Evolutionary conservation across 2,888 invertebrate genomes (phyloP).

Genomic region (Ornithoptera priamus): DNA sequence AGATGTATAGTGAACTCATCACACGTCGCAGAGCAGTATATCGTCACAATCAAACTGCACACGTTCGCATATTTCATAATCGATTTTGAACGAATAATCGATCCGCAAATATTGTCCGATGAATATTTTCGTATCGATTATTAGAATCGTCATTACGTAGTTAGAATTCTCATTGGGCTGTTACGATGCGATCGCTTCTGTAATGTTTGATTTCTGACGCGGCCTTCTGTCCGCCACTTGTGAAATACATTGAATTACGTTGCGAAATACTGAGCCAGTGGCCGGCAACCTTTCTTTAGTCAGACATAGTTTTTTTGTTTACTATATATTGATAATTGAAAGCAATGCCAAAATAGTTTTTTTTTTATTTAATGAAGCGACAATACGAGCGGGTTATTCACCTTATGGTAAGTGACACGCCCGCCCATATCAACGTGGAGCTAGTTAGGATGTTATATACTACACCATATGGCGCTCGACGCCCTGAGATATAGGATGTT

Average conservation of each 20-base stretch:
- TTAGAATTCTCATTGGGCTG: slow-evolving; percentile 3
- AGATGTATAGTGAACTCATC: not conserved
- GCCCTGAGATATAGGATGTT: no score
- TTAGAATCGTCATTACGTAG: slow-evolving; percentile 3
- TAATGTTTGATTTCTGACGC: not conserved
- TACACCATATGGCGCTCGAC: no score
- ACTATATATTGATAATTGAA: no score
- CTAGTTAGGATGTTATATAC: no score
- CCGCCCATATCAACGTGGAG: no score
- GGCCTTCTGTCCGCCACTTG: slow-evolving; percentile 9
- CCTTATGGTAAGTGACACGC: no score
- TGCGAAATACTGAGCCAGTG: not conserved
- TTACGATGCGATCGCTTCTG: slow-evolving; percentile 7
- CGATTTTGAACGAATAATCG: slow-evolving; percentile 4
- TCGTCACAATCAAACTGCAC: slow-evolving; percentile 9
- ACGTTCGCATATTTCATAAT: slow-evolving; percentile 13
- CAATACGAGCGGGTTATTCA: no score
- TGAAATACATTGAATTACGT: slow-evolving; percentile 12
- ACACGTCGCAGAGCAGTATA: slow-evolving; percentile 4
- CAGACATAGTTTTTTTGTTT: no score
- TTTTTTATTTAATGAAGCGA: no score
- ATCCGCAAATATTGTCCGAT: not conserved
- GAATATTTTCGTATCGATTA: slow-evolving; percentile 10
- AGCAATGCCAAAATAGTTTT: no score
- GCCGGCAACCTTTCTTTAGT: no score